These are phyloP conservation scores for Atopsyche davidsoni DNA, from an alignment of 1,140 invertebrate genomes.

Conservation along the genomic window DNA sequence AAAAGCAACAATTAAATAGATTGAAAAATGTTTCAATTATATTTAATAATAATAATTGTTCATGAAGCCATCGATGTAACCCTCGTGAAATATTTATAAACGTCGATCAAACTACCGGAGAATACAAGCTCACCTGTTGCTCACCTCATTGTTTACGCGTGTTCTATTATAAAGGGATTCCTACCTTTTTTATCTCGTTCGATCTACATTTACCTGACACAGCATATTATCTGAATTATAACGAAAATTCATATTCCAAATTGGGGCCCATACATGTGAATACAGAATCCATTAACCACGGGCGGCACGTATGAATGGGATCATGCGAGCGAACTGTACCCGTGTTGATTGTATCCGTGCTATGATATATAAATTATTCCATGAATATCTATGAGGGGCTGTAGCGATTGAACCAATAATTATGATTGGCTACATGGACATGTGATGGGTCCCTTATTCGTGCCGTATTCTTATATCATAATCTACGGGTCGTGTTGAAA, in stretches of 20 bases:
- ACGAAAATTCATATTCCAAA: constrained; percentile 11
- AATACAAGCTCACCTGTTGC: no score
- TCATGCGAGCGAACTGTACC: background rate
- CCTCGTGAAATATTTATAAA: no score
- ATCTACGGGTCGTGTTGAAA: constrained; percentile 17
- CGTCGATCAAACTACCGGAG: no score
- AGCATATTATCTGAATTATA: background rate
- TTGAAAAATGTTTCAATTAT: no score
- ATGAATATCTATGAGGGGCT: constrained; percentile 30
- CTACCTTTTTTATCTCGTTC: no score
- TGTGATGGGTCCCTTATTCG: constrained; percentile 14
- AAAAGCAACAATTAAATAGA: no score
- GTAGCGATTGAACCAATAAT: constrained; percentile 28
- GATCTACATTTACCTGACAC: no score
- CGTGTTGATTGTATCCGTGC: constrained; percentile 13
- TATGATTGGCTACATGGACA: constrained; percentile 27
- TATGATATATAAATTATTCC: constrained; percentile 25
- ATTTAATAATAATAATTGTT: no score
- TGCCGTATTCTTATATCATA: constrained; percentile 18
- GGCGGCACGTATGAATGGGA: constrained; percentile 15
- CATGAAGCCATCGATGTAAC: no score
- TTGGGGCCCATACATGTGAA: constrained; percentile 1
- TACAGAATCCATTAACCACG: constrained; percentile 30
- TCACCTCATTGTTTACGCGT: no score
- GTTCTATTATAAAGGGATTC: background rate